phyloP scores from a whole-genome alignment of 2,113 vertebrate species.

The Istiophorus platypterus region DNA sequence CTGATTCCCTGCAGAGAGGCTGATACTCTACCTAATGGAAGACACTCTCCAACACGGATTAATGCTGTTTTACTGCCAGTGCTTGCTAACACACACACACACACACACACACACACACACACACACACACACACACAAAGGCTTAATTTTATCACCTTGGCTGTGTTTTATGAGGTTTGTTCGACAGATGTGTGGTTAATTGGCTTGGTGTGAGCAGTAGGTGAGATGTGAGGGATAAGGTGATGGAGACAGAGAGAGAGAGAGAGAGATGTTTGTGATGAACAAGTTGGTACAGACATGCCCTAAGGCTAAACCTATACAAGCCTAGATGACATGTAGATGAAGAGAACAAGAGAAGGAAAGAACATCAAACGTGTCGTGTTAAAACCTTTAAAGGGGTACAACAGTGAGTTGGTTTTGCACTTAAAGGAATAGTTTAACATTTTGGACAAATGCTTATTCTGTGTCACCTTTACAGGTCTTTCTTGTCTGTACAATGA shows the following conservation, averaged over 20 bases:
- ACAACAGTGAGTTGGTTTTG: neutral
- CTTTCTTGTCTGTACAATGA: neutral
- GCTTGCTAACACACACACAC: constrained; percentile 41
- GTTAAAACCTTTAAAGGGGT: neutral
- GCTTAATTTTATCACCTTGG: constrained; percentile 76
- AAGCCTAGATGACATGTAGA: constrained; percentile 3
- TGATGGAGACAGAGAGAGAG: neutral
- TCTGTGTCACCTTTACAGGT: neutral
- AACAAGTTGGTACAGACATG: constrained; percentile 64
- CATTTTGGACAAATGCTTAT: neutral
- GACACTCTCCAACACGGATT: constrained; percentile 74
- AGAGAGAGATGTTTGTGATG: constrained; percentile 35
- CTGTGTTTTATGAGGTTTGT: constrained; percentile 73
- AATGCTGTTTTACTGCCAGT: constrained; percentile 74
- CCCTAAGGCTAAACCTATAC: constrained; percentile 41
- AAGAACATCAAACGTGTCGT: neutral
- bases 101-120: constrained; percentile 1
- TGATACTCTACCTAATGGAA: constrained; percentile 75
- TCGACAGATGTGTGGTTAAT: constrained; percentile 78
- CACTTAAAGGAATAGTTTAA: neutral
- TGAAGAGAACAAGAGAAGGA: constrained; percentile 4
- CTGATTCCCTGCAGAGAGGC: constrained; percentile 72
- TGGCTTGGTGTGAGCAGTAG: constrained; percentile 72
- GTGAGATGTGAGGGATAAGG: constrained; percentile 46
- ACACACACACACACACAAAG: constrained; percentile 21